Evolutionary conservation across 2,888 invertebrate species (phyloP).

Genomic region (Syrista parreyssii): DNA sequence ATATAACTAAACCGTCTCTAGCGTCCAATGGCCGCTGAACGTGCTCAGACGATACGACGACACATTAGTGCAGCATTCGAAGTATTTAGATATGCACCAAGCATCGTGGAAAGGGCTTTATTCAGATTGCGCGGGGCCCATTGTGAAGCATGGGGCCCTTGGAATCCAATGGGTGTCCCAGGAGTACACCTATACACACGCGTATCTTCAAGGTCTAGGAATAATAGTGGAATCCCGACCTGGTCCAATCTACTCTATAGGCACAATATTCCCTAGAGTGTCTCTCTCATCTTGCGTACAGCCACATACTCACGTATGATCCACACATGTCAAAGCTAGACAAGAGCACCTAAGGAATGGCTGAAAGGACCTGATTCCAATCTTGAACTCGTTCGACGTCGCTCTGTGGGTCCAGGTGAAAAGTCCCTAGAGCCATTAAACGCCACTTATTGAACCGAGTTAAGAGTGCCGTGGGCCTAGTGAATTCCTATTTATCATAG

Average conservation of each 20-base stretch:
- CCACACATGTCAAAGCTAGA: background rate
- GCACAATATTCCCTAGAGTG: background rate
- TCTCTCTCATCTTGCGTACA: background rate
- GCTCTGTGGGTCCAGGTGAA: background rate
- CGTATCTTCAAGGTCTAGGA: slow-evolving; percentile 21
- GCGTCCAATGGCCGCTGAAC: slow-evolving; percentile 26
- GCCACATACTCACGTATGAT: background rate
- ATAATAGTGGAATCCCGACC: slow-evolving; percentile 39
- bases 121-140: slow-evolving; percentile 25
- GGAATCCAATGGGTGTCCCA: background rate
- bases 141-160: slow-evolving; percentile 18
- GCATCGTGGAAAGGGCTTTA: slow-evolving; percentile 15
- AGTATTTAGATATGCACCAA: slow-evolving; percentile 38
- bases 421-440: background rate
- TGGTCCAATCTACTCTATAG: slow-evolving; percentile 40
- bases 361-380: background rate
- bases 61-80: slow-evolving; percentile 43
- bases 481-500: background rate
- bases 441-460: background rate
- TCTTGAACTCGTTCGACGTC: background rate
- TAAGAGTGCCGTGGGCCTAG: background rate
- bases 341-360: background rate
- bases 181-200: background rate
- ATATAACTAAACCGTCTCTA: background rate
- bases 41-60: slow-evolving; percentile 41